Conservation (phyloP, 2,888 invertebrate genomes). For the Sipha maydis region DNA sequence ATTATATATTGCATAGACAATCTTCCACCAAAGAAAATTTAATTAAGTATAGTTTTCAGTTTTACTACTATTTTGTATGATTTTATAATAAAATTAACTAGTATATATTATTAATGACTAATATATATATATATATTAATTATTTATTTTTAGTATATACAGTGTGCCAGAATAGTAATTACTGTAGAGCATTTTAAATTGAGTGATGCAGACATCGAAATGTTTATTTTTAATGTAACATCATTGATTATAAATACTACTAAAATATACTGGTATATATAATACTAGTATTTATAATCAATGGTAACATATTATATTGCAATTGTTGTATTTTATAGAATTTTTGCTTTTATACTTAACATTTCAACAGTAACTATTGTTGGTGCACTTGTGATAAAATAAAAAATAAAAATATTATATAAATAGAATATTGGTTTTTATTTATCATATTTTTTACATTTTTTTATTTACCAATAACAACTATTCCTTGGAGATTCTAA, state of each 20-base stretch:
- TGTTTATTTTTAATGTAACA: slow-evolving; percentile 42
- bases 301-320: slow-evolving; percentile 1
- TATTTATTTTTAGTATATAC: slow-evolving; percentile 56
- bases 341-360: slow-evolving; percentile 48
- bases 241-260: no score
- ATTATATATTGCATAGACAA: slow-evolving; percentile 47
- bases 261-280: no score
- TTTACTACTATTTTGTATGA: slow-evolving; percentile 59
- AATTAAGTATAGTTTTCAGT: slow-evolving; percentile 46
- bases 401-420: slow-evolving; percentile 6
- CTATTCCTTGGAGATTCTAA: background rate
- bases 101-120: slow-evolving; percentile 44
- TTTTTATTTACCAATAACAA: background rate
- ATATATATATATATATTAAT: slow-evolving; percentile 36
- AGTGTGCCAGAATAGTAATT: slow-evolving; percentile 52
- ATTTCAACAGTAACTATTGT: slow-evolving; percentile 37
- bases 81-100: slow-evolving; percentile 54
- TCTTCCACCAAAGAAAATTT: slow-evolving; percentile 57
- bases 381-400: slow-evolving; percentile 58
- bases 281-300: no score
- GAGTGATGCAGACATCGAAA: slow-evolving; percentile 25
- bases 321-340: slow-evolving; percentile 24
- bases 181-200: slow-evolving; percentile 14
- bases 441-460: background rate
- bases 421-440: slow-evolving; percentile 7